Percentiles rank a stretch among this genome's conserved stretches.
Evolutionary conservation across 2,113 vertebrate genomes (phyloP).

Genomic region (Ptyas mucosa): DNA sequence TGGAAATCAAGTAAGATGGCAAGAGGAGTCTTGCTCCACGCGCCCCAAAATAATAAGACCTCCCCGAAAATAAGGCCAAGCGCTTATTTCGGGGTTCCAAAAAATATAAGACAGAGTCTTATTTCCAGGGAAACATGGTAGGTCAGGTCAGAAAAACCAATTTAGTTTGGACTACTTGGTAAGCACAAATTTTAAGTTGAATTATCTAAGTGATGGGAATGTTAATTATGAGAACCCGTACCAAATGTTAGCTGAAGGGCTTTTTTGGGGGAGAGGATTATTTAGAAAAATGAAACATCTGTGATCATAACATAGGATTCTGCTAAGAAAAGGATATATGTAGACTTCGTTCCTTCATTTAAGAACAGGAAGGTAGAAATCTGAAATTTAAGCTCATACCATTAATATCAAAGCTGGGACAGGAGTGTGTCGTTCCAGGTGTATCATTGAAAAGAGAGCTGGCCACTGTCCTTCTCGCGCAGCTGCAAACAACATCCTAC

Average conservation of each 20-base stretch:
- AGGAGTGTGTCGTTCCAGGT: slow-evolving; percentile 37
- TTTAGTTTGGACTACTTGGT: background rate
- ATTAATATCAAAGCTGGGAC: slow-evolving; percentile 31
- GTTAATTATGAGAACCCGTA: background rate
- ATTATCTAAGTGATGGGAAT: background rate
- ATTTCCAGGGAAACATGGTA: no score
- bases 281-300: background rate
- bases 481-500: slow-evolving; percentile 33
- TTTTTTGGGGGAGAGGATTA: background rate
- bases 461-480: slow-evolving; percentile 50
- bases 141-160: background rate
- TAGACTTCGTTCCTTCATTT: background rate
- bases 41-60: no score
- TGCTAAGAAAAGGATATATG: background rate
- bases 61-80: no score
- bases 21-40: no score
- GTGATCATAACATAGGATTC: background rate
- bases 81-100: no score
- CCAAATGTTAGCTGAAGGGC: background rate
- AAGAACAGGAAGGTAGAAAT: background rate
- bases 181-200: background rate
- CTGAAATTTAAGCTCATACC: background rate
- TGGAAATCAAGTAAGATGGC: no score
- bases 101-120: no score
- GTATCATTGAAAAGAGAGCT: slow-evolving; percentile 27